Evolutionary conservation across 2,113 vertebrate species (phyloP).

Genomic region (Sphyrna mokarran): DNA sequence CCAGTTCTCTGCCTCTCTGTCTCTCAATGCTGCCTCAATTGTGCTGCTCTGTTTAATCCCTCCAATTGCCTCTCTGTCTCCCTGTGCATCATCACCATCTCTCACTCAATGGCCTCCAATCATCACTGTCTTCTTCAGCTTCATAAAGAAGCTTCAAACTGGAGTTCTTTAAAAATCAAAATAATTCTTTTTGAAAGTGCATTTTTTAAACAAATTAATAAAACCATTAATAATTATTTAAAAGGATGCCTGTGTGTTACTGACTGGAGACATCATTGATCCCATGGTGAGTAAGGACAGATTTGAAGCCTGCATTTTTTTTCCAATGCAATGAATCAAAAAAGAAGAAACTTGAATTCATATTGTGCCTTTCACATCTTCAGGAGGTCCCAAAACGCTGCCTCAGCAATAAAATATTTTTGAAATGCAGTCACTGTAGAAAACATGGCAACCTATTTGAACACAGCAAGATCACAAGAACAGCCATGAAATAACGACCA

Average conservation of each 20-base stretch:
- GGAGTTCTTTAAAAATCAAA: neutral
- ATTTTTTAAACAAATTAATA: neutral
- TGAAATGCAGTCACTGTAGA: neutral
- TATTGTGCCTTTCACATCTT: no score
- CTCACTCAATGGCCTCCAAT: neutral
- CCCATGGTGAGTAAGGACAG: neutral
- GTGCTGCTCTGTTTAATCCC: neutral
- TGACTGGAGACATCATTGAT: neutral
- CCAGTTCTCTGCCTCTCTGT: neutral
- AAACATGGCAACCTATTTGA: neutral
- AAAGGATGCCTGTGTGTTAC: neutral
- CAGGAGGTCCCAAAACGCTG: neutral
- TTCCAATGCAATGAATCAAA: neutral
- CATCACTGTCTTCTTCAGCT: neutral
- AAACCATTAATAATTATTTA: neutral
- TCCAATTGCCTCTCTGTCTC: neutral
- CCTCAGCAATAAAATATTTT: neutral
- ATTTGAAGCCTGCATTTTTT: neutral
- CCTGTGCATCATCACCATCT: neutral
- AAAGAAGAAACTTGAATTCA: neutral
- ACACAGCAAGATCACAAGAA: neutral
- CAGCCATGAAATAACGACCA: neutral
- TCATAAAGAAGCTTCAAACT: neutral
- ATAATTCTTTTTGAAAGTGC: neutral
- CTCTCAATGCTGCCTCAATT: neutral